These are phyloP conservation scores for Meriones psammophilus DNA, from an alignment of 2,797 vertebrate species.

Conservation along the genomic window DNA sequence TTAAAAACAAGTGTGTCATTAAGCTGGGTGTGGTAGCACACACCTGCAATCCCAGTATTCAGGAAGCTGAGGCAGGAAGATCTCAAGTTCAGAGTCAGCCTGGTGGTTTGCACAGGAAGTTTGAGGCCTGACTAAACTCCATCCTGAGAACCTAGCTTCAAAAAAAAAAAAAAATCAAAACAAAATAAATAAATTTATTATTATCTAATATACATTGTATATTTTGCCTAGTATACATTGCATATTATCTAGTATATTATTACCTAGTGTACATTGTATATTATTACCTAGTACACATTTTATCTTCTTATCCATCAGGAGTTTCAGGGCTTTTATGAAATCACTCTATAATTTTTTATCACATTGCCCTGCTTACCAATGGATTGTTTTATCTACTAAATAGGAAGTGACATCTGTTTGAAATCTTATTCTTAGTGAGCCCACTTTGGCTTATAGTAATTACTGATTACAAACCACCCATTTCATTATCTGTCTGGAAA, in stretches of 20 bases:
- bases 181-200: background rate
- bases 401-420: constrained; percentile 58
- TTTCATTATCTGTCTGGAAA: constrained; percentile 42
- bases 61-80: background rate
- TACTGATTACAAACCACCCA: background rate
- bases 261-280: background rate
- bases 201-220: background rate
- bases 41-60: background rate
- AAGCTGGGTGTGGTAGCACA: background rate
- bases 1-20: background rate
- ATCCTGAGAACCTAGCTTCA: background rate
- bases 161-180: background rate
- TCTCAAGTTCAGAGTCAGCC: background rate
- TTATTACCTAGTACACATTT: background rate
- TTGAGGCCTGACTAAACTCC: background rate
- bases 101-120: background rate
- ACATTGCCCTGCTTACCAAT: background rate
- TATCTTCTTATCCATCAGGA: constrained; percentile 14
- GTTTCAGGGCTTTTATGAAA: constrained; percentile 65
- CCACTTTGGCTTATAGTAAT: constrained; percentile 32
- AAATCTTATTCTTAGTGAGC: constrained; percentile 51
- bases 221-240: no score
- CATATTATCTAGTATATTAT: background rate
- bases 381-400: constrained; percentile 52
- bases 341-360: background rate